Conservation (phyloP, 1,140 invertebrate genomes). For the Danaus plexippus region DNA sequence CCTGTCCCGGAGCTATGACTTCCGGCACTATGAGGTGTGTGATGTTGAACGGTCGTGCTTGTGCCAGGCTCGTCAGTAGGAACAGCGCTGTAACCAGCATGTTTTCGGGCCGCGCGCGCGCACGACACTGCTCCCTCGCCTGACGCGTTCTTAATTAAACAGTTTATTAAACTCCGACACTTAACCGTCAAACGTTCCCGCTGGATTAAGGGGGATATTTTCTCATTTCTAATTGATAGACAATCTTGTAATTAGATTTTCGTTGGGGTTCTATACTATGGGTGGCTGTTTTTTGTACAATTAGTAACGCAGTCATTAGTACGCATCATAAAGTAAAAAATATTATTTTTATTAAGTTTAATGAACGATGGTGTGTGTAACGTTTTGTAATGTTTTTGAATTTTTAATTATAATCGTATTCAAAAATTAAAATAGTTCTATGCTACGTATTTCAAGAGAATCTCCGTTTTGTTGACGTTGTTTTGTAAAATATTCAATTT, state of each 20-base stretch:
- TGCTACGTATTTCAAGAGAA: too few species aligned
- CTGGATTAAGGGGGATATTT: conserved; percentile 42
- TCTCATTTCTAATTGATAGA: conserved; percentile 54
- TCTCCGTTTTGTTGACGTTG: too few species aligned
- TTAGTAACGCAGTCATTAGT: conserved; percentile 16
- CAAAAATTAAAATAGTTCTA: too few species aligned
- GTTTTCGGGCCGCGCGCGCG: conserved; percentile 49
- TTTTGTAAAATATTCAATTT: too few species aligned
- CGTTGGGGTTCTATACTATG: conserved; percentile 40
- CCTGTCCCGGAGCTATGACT: conserved; percentile 37
- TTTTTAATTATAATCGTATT: background rate
- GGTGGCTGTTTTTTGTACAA: conserved; percentile 25
- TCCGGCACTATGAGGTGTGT: conserved; percentile 51
- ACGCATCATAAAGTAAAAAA: conserved; percentile 12
- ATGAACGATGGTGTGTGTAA: background rate
- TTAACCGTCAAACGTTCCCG: conserved; percentile 50
- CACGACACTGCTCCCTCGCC: conserved; percentile 48
- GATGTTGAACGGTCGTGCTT: conserved; percentile 50
- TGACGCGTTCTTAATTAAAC: conserved; percentile 62
- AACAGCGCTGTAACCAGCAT: conserved; percentile 41
- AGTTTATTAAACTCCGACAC: conserved; percentile 68
- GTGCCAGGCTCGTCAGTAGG: conserved; percentile 20
- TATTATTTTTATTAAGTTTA: conserved; percentile 15
- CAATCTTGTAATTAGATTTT: conserved; percentile 48
- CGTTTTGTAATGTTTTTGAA: conserved; percentile 4